Evolutionary conservation across 1,140 invertebrate genomes (phyloP), one percentile per base, ranked within the genome.

Genomic region (Eumaeus atala): DNA sequence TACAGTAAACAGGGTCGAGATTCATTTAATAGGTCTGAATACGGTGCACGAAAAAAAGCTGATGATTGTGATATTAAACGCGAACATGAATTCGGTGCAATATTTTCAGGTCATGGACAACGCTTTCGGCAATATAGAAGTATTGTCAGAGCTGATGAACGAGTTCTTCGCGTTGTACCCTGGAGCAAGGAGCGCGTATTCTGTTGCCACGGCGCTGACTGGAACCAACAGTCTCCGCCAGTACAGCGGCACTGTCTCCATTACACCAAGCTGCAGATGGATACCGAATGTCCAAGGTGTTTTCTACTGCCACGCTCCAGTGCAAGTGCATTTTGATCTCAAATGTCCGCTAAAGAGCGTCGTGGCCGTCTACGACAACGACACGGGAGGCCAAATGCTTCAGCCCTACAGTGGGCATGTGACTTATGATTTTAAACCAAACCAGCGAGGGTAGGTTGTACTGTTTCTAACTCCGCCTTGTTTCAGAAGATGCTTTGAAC

Each of bases 281-380:
- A 64, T 86, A 0, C 83, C 83, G 0, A 79, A 69, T 37, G 84
- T 86, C 49, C 78, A 83, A 72, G 77, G 72, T 28, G 61, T 77
- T 0, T 84, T 86, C 49, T 72, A 60, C 37, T 84, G 83, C 37
- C 80, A 86, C 42, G 58, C 14, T 2, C 58, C 64, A 0, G 80
- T 81, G 0, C 74, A 81, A 55, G 78, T 81, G 0, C 80, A 86
- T 56, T 70, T 86, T 37, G 76, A 81, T 59, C 55, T 84, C 2
- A 65, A 72, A 14, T 77, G 83, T 11, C 63, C 61, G 4, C 10
- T 74, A 0, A 57, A 56, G 3, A 60, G 70, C 49, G 73, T 63
- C 6, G 7, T 83, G 5, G 61, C 63, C 12, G 68, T 86, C 1
- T 86, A 77, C 52, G 51, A 85, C 47, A 85, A 84, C 57, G 80